A percentile compares a stretch with the other conserved stretches of the same genome.
Evolutionary conservation across 1,140 invertebrate genomes (phyloP).

Genomic region (Drosophila busckii): DNA sequence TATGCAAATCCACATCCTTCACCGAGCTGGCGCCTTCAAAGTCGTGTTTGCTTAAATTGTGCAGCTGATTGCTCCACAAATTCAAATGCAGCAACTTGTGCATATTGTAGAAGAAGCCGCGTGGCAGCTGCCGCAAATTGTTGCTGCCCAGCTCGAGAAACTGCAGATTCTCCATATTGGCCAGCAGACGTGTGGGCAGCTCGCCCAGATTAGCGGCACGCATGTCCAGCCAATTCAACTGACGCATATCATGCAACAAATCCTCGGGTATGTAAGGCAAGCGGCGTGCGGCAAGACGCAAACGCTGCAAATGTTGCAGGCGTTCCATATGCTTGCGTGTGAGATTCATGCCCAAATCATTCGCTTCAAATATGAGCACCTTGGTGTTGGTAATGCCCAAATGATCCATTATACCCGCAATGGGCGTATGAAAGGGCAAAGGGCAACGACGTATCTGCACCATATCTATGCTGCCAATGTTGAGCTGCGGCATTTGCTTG

Average conservation of each 20-base stretch:
- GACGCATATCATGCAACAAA: conserved; percentile 81
- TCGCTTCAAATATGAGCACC: conserved; percentile 60
- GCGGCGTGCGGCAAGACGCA: conserved; percentile 59
- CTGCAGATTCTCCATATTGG: conserved; percentile 80
- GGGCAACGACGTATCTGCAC: conserved; percentile 67
- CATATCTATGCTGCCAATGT: conserved; percentile 46
- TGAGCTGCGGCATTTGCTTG: conserved; percentile 48
- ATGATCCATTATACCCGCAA: conserved; percentile 55
- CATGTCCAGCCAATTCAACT: conserved; percentile 82
- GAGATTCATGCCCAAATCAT: conserved; percentile 64
- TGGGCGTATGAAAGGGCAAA: conserved; percentile 54
- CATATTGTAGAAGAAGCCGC: conserved; percentile 82
- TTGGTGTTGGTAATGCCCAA: conserved; percentile 55
- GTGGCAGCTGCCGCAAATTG: conserved; percentile 81
- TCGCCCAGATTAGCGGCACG: conserved; percentile 81
- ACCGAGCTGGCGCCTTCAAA: conserved; percentile 82
- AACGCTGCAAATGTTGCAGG: conserved; percentile 47
- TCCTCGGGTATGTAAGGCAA: conserved; percentile 81
- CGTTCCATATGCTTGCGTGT: conserved; percentile 55
- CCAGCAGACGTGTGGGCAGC: conserved; percentile 81
- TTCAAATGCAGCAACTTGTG: conserved; percentile 81
- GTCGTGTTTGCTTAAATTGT: conserved; percentile 81
- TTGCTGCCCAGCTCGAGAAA: conserved; percentile 83
- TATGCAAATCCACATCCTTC: conserved; percentile 82
- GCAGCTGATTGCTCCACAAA: conserved; percentile 83